Percentiles rank a stretch among this genome's conserved stretches.
phyloP scores from a whole-genome alignment of 1,140 invertebrate genomes.

The Palaemon carinicauda region DNA sequence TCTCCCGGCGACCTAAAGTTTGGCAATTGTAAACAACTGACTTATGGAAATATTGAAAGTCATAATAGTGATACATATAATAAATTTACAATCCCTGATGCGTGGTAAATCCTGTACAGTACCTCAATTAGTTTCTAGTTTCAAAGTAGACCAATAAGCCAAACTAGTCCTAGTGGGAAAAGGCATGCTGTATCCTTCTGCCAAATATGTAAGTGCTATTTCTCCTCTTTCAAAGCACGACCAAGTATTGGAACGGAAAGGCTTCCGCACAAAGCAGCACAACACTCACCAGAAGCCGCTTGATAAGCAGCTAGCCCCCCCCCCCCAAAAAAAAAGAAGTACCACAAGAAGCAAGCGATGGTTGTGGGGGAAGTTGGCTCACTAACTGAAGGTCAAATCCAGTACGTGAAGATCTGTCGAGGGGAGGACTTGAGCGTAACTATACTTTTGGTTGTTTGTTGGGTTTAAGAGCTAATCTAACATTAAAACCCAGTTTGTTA shows the following conservation, averaged over 20 bases:
- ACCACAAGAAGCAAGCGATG: background rate
- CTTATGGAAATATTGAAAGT: too few relatives aligned
- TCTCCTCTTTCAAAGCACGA: background rate
- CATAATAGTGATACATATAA: too few relatives aligned
- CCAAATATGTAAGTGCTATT: too few relatives aligned
- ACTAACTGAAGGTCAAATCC: background rate
- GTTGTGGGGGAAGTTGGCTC: background rate
- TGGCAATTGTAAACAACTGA: too few relatives aligned
- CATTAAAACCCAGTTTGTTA: too few relatives aligned
- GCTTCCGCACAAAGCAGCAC: background rate
- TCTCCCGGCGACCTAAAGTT: too few relatives aligned
- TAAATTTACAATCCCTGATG: too few relatives aligned
- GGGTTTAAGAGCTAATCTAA: background rate
- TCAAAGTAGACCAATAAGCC: background rate
- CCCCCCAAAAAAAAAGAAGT: constrained; percentile 20
- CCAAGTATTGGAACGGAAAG: constrained; percentile 15
- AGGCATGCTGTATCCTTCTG: background rate
- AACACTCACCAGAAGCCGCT: background rate
- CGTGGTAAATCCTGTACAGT: too few relatives aligned
- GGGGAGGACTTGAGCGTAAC: constrained; percentile 13
- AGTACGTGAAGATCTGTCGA: background rate
- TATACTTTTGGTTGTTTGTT: background rate
- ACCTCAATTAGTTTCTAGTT: too few relatives aligned
- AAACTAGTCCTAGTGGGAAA: background rate
- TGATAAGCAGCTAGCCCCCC: background rate